phyloP scores from a whole-genome alignment of 2,113 vertebrate genomes.

The Terrapene triunguis region DNA sequence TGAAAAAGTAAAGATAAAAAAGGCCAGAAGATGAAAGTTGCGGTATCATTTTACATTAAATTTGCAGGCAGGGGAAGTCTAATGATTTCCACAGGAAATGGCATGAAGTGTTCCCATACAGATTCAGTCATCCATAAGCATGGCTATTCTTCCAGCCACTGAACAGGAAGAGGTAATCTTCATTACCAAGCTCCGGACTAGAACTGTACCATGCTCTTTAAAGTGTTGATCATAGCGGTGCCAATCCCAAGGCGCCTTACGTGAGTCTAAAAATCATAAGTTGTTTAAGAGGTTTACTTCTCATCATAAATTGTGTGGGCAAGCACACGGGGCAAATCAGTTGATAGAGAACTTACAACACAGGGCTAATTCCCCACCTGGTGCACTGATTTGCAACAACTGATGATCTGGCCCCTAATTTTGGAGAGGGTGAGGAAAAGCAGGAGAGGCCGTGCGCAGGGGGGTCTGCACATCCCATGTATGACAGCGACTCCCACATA shows the following conservation, averaged over 20 bases:
- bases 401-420: accelerated
- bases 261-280: neutral
- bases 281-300: neutral
- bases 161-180: neutral
- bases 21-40: neutral
- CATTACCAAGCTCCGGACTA: neutral
- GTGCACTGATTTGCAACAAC: accelerated
- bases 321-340: neutral
- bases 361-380: accelerated
- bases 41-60: accelerated
- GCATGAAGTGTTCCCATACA: neutral
- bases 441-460: neutral
- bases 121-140: neutral
- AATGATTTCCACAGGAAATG: neutral
- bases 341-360: neutral
- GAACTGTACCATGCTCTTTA: accelerated
- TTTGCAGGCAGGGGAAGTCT: accelerated
- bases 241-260: neutral
- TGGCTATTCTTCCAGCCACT: accelerated
- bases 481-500: neutral
- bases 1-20: neutral
- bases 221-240: neutral
- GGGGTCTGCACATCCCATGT: no score
- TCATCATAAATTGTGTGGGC: neutral
- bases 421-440: neutral